Conservation (phyloP, 2,888 invertebrate species). For the Plutella xylostella region DNA sequence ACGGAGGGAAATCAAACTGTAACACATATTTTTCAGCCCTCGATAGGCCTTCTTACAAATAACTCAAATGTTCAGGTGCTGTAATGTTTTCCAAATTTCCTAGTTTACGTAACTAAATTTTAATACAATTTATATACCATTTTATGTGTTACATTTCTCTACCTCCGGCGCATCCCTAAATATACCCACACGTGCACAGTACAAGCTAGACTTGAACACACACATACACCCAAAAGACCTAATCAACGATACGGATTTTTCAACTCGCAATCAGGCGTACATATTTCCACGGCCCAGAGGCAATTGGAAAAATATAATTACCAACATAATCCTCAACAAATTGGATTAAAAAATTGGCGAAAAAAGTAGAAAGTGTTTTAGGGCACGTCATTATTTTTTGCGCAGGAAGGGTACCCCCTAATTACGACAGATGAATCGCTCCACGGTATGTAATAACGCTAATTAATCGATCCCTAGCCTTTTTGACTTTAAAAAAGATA, state of each 20-base stretch:
- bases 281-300: slow-evolving; percentile 49
- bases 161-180: too few relatives aligned
- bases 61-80: too few relatives aligned
- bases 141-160: too few relatives aligned
- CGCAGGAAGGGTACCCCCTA: slow-evolving; percentile 59
- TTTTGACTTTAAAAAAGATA: slow-evolving; percentile 32
- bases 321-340: slow-evolving; percentile 69
- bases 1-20: too few relatives aligned
- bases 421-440: slow-evolving; percentile 67
- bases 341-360: slow-evolving; percentile 64
- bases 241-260: slow-evolving; percentile 54
- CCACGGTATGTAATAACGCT: slow-evolving; percentile 61
- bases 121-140: too few relatives aligned
- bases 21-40: too few relatives aligned
- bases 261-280: slow-evolving; percentile 56
- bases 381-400: slow-evolving; percentile 67
- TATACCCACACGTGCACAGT: background rate
- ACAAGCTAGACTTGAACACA: slow-evolving; percentile 6
- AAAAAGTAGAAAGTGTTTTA: slow-evolving; percentile 65
- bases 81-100: too few relatives aligned
- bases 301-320: slow-evolving; percentile 71
- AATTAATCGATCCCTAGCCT: slow-evolving; percentile 59
- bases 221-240: slow-evolving; percentile 48
- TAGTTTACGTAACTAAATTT: too few relatives aligned
- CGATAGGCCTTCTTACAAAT: too few relatives aligned